Conservation (phyloP, 2,797 vertebrate genomes). For the Sternarchorhynchus goeldii region DNA sequence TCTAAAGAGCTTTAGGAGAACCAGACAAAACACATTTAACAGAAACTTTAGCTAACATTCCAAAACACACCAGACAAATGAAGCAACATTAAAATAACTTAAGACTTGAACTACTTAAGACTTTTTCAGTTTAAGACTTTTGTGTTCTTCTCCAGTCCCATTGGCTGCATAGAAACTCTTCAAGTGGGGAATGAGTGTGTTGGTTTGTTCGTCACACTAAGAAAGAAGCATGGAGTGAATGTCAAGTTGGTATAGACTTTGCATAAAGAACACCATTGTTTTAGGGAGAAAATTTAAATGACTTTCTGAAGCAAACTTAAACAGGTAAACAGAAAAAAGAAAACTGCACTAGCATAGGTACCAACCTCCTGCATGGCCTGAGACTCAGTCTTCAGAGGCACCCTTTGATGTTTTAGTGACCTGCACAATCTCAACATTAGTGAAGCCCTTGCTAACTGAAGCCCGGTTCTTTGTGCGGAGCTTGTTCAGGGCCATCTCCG, state of each 20-base stretch:
- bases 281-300: neutral
- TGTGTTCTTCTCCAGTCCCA: conserved; percentile 9
- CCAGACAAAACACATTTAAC: conserved; percentile 13
- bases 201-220: conserved; percentile 39
- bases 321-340: neutral
- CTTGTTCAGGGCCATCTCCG: conserved; percentile 72
- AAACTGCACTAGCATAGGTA: neutral
- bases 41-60: conserved; percentile 29
- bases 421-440: conserved; percentile 71
- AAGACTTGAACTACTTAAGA: conserved; percentile 53
- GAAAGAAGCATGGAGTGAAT: conserved; percentile 8
- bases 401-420: conserved; percentile 65
- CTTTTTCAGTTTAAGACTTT: conserved; percentile 63
- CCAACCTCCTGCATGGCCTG: conserved; percentile 10
- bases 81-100: conserved; percentile 19
- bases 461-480: conserved; percentile 65
- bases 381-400: conserved; percentile 59
- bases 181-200: conserved; percentile 31
- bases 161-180: conserved; percentile 9
- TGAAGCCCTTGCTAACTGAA: conserved; percentile 65
- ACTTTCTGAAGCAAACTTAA: neutral
- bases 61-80: conserved; percentile 12
- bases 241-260: neutral
- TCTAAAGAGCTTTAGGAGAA: conserved; percentile 15
- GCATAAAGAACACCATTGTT: too few species aligned